A percentile compares a stretch with the other conserved stretches of the same genome.
These are phyloP conservation scores for Sympetrum striolatum DNA, from an alignment of 2,888 invertebrate genomes.

Conservation along the genomic window DNA sequence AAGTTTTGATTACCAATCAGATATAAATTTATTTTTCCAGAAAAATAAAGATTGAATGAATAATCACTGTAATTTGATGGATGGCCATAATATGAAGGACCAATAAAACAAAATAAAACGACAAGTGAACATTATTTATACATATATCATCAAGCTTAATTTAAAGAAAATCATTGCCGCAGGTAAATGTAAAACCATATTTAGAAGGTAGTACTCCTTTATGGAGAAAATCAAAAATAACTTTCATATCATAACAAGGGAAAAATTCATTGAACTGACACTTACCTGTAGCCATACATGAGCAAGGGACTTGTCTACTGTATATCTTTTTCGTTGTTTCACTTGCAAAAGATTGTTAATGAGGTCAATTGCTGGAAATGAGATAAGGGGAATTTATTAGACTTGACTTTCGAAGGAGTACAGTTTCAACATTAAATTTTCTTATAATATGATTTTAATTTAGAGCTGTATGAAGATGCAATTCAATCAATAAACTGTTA, in stretches of 20 bases:
- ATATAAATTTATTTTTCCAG: too few relatives aligned
- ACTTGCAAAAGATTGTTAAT: constrained; percentile 98
- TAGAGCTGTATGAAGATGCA: too few relatives aligned
- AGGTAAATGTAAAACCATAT: not conserved
- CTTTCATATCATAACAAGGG: not conserved
- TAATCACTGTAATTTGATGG: not conserved
- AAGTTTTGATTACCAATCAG: too few relatives aligned
- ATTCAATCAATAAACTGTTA: too few relatives aligned
- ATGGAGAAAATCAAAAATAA: not conserved
- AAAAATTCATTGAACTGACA: not conserved
- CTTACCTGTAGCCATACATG: constrained; percentile 95
- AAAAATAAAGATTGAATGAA: too few relatives aligned
- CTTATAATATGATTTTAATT: too few relatives aligned
- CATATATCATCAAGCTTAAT: not conserved
- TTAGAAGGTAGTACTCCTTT: too few relatives aligned
- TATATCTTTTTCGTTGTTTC: constrained; percentile 91
- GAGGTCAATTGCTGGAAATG: constrained; percentile 88
- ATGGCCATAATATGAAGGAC: not conserved
- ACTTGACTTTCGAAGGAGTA: too few relatives aligned
- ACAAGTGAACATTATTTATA: too few relatives aligned
- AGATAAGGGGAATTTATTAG: not conserved
- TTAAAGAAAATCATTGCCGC: not conserved
- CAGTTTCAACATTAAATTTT: too few relatives aligned
- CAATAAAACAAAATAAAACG: not conserved
- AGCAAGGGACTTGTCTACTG: constrained; percentile 93